Base-by-base conservation (phyloP, 2,113 vertebrate species). In the Cyanoramphus novaezelandiae region DNA sequence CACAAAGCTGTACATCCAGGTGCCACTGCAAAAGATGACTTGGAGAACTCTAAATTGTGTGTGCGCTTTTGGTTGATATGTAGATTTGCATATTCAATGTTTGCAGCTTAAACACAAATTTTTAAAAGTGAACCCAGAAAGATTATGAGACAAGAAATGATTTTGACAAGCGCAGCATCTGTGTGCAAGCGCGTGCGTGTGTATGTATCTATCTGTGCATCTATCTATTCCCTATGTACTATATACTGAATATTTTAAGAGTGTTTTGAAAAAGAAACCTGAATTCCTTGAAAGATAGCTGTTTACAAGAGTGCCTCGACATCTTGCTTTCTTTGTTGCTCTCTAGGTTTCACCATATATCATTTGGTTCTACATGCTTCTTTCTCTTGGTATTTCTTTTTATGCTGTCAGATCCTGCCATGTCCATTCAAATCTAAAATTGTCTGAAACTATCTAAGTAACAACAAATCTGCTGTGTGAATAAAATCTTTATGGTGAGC, bases 351-450 rank as follows among this genome's bases (percentile, higher is more conserved):
- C 92, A 97, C 97, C 97, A 97, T 97, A 97, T 93, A 97, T 97
- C 96, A 96, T 98, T 98, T 97, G 92, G 81, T 95, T 97, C 91
- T 98, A 96, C 97, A 96, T 89, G 93, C 60, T 96, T 96, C 91
- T 96, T 96, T 97, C 96, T 97, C 84, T 71, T 97, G 95, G 95
- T 98, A 92, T 97, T 98, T 97, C 96, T 98, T 98, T 97, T 98
- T 96, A 97, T 96, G 96, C 95, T 98, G 97, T 97, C 97, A 98
- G 96, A 97, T 97, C 75, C 97, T 98, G 96, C 98, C 97, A 97
- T 98, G 97, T 98, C 98, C 98, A 98, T 98, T 98, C 96, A 98
- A 98, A 98, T 98, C 95, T 97, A 98, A 98, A 98, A 97, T 98
- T 97, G 97, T 98, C 97, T 98, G 96, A 98, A 98, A 97, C 95